These are phyloP conservation scores for Rotaria socialis DNA, from an alignment of 2,888 invertebrate genomes.

Conservation along the genomic window DNA sequence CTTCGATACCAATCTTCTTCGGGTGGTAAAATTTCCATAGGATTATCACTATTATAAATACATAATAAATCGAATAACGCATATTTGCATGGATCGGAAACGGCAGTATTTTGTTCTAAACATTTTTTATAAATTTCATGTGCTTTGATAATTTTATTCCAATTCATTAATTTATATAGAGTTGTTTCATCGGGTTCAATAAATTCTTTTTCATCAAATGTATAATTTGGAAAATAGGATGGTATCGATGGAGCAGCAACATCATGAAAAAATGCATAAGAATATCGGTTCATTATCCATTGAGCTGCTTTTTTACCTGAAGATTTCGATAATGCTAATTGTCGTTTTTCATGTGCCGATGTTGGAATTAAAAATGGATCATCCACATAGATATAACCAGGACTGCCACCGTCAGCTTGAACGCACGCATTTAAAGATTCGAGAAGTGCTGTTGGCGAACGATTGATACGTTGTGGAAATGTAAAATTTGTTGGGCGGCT, in stretches of 20 bases:
- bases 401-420: neutral
- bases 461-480: neutral
- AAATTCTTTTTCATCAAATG: slow-evolving; percentile 44
- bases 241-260: slow-evolving; percentile 39
- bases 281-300: slow-evolving; percentile 44
- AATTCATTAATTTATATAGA: slow-evolving; percentile 43
- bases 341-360: slow-evolving; percentile 4
- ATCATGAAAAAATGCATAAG: slow-evolving; percentile 45
- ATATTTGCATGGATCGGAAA: slow-evolving; percentile 43
- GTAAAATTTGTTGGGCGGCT: neutral
- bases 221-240: slow-evolving; percentile 43
- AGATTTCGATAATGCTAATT: slow-evolving; percentile 39
- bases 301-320: slow-evolving; percentile 46
- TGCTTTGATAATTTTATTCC: slow-evolving; percentile 44
- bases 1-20: slow-evolving; percentile 40
- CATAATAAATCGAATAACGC: slow-evolving; percentile 41
- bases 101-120: slow-evolving; percentile 39
- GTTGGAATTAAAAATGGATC: slow-evolving; percentile 34
- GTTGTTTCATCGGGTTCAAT: slow-evolving; percentile 42
- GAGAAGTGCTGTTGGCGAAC: neutral
- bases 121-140: slow-evolving; percentile 42
- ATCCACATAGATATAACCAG: neutral
- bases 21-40: slow-evolving; percentile 14
- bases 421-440: slow-evolving; percentile 28
- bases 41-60: slow-evolving; percentile 42